These are phyloP conservation scores for Ailuropoda melanoleuca DNA, from an alignment of 2,113 vertebrate genomes.

Conservation along the genomic window DNA sequence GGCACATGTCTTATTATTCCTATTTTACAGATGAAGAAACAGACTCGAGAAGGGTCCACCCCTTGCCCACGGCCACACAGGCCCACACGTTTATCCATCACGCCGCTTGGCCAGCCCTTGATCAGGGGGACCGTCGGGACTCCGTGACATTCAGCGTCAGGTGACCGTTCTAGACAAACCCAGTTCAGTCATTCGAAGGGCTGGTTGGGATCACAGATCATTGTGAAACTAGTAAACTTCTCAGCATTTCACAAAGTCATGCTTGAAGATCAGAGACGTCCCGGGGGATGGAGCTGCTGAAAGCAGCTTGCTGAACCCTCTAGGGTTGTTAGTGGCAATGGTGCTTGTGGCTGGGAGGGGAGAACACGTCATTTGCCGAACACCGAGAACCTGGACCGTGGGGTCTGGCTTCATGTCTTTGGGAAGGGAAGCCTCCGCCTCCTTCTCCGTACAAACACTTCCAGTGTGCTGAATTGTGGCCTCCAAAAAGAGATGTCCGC, in stretches of 20 bases:
- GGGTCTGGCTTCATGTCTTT: not conserved
- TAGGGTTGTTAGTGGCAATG: accelerated
- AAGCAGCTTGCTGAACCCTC: not conserved
- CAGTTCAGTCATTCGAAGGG: accelerated
- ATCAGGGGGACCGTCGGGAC: accelerated
- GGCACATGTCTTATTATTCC: accelerated
- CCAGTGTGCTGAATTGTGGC: too few relatives aligned
- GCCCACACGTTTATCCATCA: not conserved
- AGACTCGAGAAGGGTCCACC: not conserved
- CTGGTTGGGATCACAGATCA: not conserved
- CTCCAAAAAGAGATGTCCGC: not conserved
- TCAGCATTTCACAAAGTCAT: not conserved
- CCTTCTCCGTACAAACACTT: not conserved
- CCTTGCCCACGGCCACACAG: too few relatives aligned
- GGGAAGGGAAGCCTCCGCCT: not conserved
- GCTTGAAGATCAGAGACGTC: not conserved
- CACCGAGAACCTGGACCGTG: not conserved
- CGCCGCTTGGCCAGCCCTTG: accelerated
- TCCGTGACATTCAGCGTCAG: accelerated
- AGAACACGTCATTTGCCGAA: accelerated
- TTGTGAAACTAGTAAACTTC: not conserved
- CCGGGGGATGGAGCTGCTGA: not conserved
- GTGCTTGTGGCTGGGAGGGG: not conserved
- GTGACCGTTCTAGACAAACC: not conserved
- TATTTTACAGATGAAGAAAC: not conserved